Percentiles rank a stretch among this genome's conserved stretches.
Evolutionary conservation across 1,140 invertebrate species (phyloP).

Genomic region (Brachionus plicatilis): DNA sequence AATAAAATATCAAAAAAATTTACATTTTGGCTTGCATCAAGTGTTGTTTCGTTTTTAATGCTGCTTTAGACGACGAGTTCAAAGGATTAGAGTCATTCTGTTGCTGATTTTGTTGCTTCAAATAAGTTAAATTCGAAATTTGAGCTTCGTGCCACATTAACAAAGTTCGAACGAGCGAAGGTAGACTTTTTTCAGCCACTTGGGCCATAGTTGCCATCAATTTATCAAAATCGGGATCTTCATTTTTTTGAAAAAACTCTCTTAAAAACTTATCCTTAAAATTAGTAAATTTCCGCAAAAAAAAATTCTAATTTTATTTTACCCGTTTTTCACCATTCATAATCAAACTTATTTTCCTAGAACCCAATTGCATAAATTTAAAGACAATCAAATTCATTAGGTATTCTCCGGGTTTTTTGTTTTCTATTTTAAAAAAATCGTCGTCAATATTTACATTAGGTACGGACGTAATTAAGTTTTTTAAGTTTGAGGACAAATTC

Average conservation of each 20-base stretch:
- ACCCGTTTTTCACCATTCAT: conserved; percentile 18
- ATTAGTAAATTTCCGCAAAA: no score
- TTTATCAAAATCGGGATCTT: conserved; percentile 90
- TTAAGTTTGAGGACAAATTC: neutral
- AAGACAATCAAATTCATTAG: conserved; percentile 26
- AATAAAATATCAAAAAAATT: neutral
- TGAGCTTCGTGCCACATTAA: conserved; percentile 93
- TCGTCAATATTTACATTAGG: conserved; percentile 24
- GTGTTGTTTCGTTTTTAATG: neutral
- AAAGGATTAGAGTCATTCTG: neutral
- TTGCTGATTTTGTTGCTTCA: conserved; percentile 8
- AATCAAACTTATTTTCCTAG: neutral
- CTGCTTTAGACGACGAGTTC: neutral
- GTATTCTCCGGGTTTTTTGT: conserved; percentile 39
- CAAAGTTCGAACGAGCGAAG: conserved; percentile 83
- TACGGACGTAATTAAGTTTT: neutral
- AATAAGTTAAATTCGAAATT: conserved; percentile 57
- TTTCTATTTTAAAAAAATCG: conserved; percentile 25
- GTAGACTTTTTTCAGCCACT: conserved; percentile 91
- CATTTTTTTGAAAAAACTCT: conserved; percentile 86
- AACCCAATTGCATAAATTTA: conserved; percentile 31
- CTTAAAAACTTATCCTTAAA: conserved; percentile 66
- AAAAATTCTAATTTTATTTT: conserved; percentile 52
- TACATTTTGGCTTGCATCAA: neutral
- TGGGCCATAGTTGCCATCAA: conserved; percentile 82